A percentile compares a stretch with the other conserved stretches of the same genome.
phyloP scores from a whole-genome alignment of 1,140 invertebrate species.

The Leptestheria dahalacensis region DNA sequence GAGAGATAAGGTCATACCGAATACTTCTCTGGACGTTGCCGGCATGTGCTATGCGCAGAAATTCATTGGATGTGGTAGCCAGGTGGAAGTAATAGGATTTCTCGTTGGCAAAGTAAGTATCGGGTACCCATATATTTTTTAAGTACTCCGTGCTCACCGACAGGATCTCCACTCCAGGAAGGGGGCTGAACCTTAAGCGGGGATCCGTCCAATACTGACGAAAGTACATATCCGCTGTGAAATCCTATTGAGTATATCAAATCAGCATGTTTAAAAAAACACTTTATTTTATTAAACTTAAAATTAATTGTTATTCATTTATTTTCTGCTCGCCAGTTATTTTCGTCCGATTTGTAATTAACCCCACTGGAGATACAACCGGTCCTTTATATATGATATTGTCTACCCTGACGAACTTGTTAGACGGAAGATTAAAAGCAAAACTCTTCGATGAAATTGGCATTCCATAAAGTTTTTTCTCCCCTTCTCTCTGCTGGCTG shows the following conservation, averaged over 20 bases:
- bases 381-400: too few species aligned
- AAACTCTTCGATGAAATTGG: too few species aligned
- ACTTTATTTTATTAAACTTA: background rate
- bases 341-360: too few species aligned
- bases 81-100: slow-evolving; percentile 97
- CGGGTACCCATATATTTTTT: slow-evolving; percentile 95
- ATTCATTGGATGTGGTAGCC: slow-evolving; percentile 92
- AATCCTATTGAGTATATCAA: slow-evolving; percentile 85
- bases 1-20: slow-evolving; percentile 47
- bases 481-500: too few species aligned
- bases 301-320: too few species aligned
- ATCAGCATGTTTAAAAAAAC: too few species aligned
- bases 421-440: too few species aligned
- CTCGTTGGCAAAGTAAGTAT: slow-evolving; percentile 97
- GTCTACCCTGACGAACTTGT: too few species aligned
- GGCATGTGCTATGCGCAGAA: slow-evolving; percentile 86
- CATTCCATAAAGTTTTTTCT: too few species aligned
- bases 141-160: slow-evolving; percentile 88
- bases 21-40: slow-evolving; percentile 89
- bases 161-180: slow-evolving; percentile 69
- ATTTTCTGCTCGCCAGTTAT: too few species aligned
- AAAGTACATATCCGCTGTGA: slow-evolving; percentile 97
- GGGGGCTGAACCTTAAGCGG: slow-evolving; percentile 72
- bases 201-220: slow-evolving; percentile 96
- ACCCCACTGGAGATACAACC: too few species aligned